A percentile compares a stretch with the other conserved stretches of the same genome.
phyloP scores from a whole-genome alignment of 2,113 vertebrate genomes.

The Pygoscelis antarcticus region DNA sequence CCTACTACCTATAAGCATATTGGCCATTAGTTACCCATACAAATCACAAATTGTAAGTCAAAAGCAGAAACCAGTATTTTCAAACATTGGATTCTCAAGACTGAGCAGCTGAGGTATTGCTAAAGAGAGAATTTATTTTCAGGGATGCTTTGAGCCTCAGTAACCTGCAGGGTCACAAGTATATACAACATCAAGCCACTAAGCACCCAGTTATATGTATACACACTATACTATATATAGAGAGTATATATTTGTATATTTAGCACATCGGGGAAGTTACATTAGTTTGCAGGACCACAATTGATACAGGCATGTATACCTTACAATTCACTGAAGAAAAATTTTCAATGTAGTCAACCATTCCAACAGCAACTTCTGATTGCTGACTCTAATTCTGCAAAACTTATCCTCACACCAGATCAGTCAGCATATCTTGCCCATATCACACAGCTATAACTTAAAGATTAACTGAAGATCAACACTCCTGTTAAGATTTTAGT shows the following conservation, averaged over 20 bases:
- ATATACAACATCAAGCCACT: not conserved
- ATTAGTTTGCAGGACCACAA: not conserved
- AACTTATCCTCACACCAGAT: not conserved
- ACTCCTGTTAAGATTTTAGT: not conserved
- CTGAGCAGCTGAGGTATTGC: not conserved
- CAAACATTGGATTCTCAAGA: not conserved
- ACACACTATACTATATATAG: accelerated
- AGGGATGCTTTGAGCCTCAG: not conserved
- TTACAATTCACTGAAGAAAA: not conserved
- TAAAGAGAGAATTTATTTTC: not conserved
- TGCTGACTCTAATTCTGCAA: not conserved
- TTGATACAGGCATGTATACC: not conserved
- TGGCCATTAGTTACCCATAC: not conserved
- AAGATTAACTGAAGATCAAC: not conserved
- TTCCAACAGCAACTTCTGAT: not conserved
- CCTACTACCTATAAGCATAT: not conserved
- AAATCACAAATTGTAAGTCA: not conserved
- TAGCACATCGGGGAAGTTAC: not conserved
- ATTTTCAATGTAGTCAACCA: not conserved
- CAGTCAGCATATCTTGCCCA: not conserved
- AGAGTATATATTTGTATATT: not conserved
- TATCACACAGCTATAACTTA: not conserved
- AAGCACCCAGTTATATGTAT: not conserved
- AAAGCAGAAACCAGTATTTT: not conserved
- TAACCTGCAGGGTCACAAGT: not conserved